phyloP scores from a whole-genome alignment of 2,888 invertebrate species.

The Gymnosoma rotundatum region DNA sequence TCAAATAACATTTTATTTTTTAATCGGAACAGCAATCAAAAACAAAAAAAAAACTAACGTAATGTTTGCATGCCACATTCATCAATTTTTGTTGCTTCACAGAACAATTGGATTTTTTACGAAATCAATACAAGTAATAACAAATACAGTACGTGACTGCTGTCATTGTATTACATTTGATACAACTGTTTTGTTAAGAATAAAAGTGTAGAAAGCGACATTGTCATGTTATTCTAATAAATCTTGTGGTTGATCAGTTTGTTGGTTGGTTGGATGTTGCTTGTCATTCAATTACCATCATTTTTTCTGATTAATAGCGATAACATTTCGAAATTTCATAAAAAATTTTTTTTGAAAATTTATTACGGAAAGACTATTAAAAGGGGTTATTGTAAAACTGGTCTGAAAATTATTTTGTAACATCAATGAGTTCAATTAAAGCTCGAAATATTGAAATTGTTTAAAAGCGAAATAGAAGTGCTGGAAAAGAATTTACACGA shows the following conservation, averaged over 20 bases:
- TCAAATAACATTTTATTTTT: slow-evolving; percentile 37
- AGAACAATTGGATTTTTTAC: slow-evolving; percentile 31
- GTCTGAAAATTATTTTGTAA: too few relatives aligned
- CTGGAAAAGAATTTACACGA: too few relatives aligned
- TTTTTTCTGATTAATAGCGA: slow-evolving; percentile 11
- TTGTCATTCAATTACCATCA: slow-evolving; percentile 31
- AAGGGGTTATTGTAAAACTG: too few relatives aligned
- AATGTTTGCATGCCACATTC: slow-evolving; percentile 47
- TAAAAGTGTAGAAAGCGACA: slow-evolving; percentile 51
- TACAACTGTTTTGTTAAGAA: slow-evolving; percentile 35
- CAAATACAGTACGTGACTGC: slow-evolving; percentile 56
- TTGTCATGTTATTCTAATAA: slow-evolving; percentile 57
- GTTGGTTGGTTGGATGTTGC: slow-evolving; percentile 33
- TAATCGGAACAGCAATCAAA: slow-evolving; percentile 29
- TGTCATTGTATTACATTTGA: slow-evolving; percentile 43
- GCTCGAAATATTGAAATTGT: too few relatives aligned
- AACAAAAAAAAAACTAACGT: not conserved
- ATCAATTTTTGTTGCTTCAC: slow-evolving; percentile 42
- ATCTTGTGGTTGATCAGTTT: slow-evolving; percentile 55
- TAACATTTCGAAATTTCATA: slow-evolving; percentile 28
- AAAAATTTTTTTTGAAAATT: not conserved
- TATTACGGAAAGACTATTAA: not conserved
- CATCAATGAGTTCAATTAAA: too few relatives aligned
- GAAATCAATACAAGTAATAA: not conserved
- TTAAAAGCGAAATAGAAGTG: too few relatives aligned